Conservation (phyloP, 2,113 vertebrate genomes). For the Gracilinanus agilis region DNA sequence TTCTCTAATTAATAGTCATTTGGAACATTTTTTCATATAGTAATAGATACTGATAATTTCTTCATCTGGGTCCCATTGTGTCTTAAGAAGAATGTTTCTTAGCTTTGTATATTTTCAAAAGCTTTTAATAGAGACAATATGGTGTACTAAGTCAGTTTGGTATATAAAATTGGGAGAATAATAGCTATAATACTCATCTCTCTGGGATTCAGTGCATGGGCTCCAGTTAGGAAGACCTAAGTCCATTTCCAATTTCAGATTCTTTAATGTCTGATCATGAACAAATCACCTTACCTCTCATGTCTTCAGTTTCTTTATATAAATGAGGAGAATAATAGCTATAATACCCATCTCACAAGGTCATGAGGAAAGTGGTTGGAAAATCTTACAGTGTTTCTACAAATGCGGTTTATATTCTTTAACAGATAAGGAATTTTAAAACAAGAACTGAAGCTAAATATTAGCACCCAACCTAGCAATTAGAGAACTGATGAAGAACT, state of each 20-base stretch:
- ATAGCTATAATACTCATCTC: background rate
- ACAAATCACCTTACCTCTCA: background rate
- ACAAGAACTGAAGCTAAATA: background rate
- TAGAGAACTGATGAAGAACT: constrained; percentile 25
- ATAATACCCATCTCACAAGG: background rate
- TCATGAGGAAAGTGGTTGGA: background rate
- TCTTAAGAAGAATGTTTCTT: background rate
- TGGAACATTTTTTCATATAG: too few relatives aligned
- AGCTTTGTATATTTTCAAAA: background rate
- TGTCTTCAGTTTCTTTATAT: background rate
- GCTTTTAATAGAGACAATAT: background rate
- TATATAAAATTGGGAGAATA: background rate
- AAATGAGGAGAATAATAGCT: background rate
- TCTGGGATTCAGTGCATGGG: background rate
- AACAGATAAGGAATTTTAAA: too few relatives aligned
- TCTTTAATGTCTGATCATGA: background rate
- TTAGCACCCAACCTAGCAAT: constrained; percentile 14
- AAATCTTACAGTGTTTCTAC: background rate
- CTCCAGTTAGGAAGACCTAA: background rate
- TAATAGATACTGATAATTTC: too few relatives aligned
- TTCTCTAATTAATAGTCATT: too few relatives aligned
- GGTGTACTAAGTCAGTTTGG: background rate
- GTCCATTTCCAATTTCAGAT: background rate
- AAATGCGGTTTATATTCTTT: rapidly evolving
- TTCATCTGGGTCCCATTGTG: too few relatives aligned